A percentile compares a stretch with the other conserved stretches of the same genome.
Evolutionary conservation across 2,797 vertebrate genomes (phyloP).

Genomic region (Catamblyrhynchus diadema): DNA sequence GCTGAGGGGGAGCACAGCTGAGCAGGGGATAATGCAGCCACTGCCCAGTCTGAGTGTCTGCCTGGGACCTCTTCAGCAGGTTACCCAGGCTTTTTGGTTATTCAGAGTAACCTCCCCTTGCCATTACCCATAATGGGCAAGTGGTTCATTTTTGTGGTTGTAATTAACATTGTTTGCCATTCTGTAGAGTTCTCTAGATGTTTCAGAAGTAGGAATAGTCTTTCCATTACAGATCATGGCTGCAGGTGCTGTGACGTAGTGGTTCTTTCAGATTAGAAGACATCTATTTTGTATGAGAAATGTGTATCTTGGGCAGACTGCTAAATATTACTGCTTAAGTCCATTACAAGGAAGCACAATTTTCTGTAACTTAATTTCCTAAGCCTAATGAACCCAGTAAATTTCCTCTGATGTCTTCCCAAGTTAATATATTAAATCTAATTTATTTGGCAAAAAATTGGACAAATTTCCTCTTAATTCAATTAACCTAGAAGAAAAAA

Average conservation of each 20-base stretch:
- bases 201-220: not conserved
- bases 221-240: not conserved
- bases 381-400: slow-evolving; percentile 81
- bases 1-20: not conserved
- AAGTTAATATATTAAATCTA: slow-evolving; percentile 79
- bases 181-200: not conserved
- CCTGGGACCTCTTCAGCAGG: not conserved
- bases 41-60: not conserved
- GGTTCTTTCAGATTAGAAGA: not conserved
- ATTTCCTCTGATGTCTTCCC: slow-evolving; percentile 77
- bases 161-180: not conserved
- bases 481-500: slow-evolving; percentile 72
- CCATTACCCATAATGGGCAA: not conserved
- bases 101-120: not conserved
- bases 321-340: slow-evolving; percentile 75
- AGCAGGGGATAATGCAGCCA: not conserved
- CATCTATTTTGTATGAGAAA: slow-evolving; percentile 69
- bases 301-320: slow-evolving; percentile 68
- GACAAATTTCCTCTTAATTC: slow-evolving; percentile 74
- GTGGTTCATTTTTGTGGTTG: not conserved
- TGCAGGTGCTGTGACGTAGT: not conserved
- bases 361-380: slow-evolving; percentile 81
- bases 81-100: not conserved
- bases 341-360: slow-evolving; percentile 77
- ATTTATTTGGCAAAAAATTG: slow-evolving; percentile 74